These are phyloP conservation scores for Helostoma temminkii DNA, from an alignment of 2,797 vertebrate species.

Conservation along the genomic window DNA sequence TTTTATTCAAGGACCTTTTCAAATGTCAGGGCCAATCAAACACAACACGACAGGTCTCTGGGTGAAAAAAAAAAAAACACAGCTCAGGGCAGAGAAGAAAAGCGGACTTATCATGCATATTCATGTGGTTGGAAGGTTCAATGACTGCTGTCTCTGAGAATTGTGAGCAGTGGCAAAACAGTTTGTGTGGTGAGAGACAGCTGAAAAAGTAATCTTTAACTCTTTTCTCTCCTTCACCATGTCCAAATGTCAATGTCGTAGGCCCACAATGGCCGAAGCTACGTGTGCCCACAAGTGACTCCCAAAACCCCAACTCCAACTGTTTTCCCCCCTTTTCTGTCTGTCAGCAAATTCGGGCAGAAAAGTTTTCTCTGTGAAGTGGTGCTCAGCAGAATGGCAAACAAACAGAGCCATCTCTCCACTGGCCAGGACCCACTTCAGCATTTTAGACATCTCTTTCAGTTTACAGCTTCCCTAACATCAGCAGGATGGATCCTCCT, in stretches of 20 bases:
- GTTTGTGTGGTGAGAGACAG: slow-evolving; percentile 59
- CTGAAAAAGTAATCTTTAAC: slow-evolving; percentile 50
- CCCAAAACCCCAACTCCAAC: slow-evolving; percentile 62
- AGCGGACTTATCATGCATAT: slow-evolving; percentile 76
- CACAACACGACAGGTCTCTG: slow-evolving; percentile 78
- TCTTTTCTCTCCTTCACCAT: slow-evolving; percentile 47
- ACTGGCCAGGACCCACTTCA: slow-evolving; percentile 73
- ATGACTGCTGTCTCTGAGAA: slow-evolving; percentile 64
- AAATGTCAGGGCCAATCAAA: slow-evolving; percentile 86
- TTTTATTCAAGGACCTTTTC: slow-evolving; percentile 83
- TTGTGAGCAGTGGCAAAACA: slow-evolving; percentile 67
- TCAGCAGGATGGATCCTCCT: slow-evolving; percentile 83
- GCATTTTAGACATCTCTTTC: slow-evolving; percentile 81
- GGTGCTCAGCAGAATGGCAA: slow-evolving; percentile 81
- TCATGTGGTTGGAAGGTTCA: slow-evolving; percentile 73
- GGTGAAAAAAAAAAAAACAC: slow-evolving; percentile 56
- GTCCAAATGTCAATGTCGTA: slow-evolving; percentile 78
- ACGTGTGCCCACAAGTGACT: slow-evolving; percentile 67
- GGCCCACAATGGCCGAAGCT: slow-evolving; percentile 61
- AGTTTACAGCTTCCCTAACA: slow-evolving; percentile 77
- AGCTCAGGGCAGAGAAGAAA: slow-evolving; percentile 79
- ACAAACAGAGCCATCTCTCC: slow-evolving; percentile 76
- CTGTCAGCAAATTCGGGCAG: slow-evolving; percentile 72
- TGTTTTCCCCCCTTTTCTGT: slow-evolving; percentile 32
- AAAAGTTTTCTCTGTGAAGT: slow-evolving; percentile 75